phyloP scores from a whole-genome alignment of 2,113 vertebrate genomes.

The Spheniscus mendiculus region DNA sequence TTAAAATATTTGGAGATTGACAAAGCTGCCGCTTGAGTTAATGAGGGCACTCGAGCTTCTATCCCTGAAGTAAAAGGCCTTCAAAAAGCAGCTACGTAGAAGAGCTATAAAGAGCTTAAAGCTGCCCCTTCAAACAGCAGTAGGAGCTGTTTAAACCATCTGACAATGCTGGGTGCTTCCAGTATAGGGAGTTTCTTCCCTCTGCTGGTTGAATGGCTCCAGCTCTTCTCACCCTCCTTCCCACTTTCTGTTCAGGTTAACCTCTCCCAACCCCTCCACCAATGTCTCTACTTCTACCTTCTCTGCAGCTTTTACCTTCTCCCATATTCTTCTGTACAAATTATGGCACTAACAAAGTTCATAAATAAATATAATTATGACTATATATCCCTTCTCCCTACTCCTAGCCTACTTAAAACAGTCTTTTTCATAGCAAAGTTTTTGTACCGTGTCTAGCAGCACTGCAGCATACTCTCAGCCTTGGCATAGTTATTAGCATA shows the following conservation, averaged over 20 bases:
- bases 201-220: neutral
- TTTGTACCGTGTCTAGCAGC: neutral
- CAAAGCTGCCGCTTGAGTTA: neutral
- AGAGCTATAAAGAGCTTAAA: neutral
- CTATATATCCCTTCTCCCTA: accelerated
- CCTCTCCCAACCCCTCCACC: neutral
- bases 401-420: neutral
- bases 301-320: neutral
- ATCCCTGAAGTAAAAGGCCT: neutral
- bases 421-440: neutral
- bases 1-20: neutral
- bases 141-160: neutral
- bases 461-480: neutral
- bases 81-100: neutral
- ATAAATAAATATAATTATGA: neutral
- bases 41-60: neutral
- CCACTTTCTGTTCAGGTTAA: neutral
- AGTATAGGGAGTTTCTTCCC: neutral
- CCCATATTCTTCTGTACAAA: neutral
- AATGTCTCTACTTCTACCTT: neutral
- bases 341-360: neutral
- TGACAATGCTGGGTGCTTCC: neutral
- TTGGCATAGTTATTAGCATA: neutral
- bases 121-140: neutral
- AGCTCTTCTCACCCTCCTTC: neutral